These are phyloP conservation scores for Eulithis testata DNA, from an alignment of 2,888 invertebrate species.

Conservation along the genomic window DNA sequence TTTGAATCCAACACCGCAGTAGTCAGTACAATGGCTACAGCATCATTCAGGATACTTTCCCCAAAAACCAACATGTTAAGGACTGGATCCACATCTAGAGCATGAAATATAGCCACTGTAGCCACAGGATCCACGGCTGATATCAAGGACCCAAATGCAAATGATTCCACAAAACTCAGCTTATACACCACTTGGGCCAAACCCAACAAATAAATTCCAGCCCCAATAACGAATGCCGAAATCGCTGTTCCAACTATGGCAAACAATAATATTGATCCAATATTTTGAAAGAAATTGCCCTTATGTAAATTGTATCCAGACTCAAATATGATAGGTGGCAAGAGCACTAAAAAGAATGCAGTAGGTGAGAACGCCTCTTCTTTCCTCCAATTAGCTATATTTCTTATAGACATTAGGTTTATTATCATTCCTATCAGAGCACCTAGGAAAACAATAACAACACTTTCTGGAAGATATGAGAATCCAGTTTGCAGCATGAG, in stretches of 20 bases:
- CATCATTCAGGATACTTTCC: slow-evolving; percentile 97
- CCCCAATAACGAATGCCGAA: slow-evolving; percentile 98
- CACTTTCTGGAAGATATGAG: slow-evolving; percentile 98
- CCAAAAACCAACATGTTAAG: slow-evolving; percentile 99
- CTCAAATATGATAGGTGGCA: slow-evolving; percentile 99
- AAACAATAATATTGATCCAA: slow-evolving; percentile 99
- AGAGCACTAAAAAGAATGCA: slow-evolving; percentile 97
- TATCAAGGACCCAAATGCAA: slow-evolving; percentile 98
- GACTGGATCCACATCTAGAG: slow-evolving; percentile 97
- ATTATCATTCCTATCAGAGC: slow-evolving; percentile 96
- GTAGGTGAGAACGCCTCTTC: slow-evolving; percentile 99
- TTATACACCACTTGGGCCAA: slow-evolving; percentile 95
- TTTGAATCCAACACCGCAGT: slow-evolving; percentile 91
- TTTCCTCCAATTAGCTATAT: slow-evolving; percentile 97
- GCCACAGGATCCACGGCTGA: slow-evolving; percentile 99
- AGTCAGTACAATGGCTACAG: slow-evolving; percentile 98
- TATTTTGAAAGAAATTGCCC: slow-evolving; percentile 98
- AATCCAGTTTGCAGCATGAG: slow-evolving; percentile 97
- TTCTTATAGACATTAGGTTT: slow-evolving; percentile 94
- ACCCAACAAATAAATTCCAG: slow-evolving; percentile 97
- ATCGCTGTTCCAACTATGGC: slow-evolving; percentile 99
- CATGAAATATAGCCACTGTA: slow-evolving; percentile 99
- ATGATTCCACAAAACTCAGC: slow-evolving; percentile 97
- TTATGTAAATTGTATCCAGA: slow-evolving; percentile 99
- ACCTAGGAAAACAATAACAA: slow-evolving; percentile 98